phyloP scores from a whole-genome alignment of 2,888 invertebrate species.

The Holacanthella duospinosa region DNA sequence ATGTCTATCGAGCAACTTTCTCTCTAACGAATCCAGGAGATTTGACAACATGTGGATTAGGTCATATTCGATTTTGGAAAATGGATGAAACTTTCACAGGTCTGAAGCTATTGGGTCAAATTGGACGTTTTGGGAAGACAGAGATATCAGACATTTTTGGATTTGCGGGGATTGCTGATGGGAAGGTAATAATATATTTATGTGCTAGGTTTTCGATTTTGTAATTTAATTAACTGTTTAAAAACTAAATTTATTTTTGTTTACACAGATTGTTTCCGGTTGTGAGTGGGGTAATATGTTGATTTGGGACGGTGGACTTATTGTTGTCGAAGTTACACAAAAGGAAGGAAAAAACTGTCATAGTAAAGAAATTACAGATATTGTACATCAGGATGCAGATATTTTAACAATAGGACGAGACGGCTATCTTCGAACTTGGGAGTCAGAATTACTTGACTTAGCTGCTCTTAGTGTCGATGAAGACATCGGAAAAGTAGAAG shows the following conservation, averaged over 20 bases:
- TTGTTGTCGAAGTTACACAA: slow-evolving; percentile 69
- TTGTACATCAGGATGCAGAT: slow-evolving; percentile 48
- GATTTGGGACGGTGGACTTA: slow-evolving; percentile 80
- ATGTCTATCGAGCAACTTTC: slow-evolving; percentile 67
- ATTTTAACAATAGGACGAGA: slow-evolving; percentile 56
- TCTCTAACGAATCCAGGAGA: slow-evolving; percentile 69
- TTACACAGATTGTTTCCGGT: slow-evolving; percentile 64
- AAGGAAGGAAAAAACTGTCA: slow-evolving; percentile 65
- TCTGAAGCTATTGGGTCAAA: slow-evolving; percentile 71
- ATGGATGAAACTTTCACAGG: slow-evolving; percentile 85
- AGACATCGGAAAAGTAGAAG: slow-evolving; percentile 60
- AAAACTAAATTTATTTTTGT: not conserved
- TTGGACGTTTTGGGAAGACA: slow-evolving; percentile 85
- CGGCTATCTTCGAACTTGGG: slow-evolving; percentile 73
- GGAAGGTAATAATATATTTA: too few relatives aligned
- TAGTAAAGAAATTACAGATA: slow-evolving; percentile 58
- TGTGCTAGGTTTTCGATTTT: too few relatives aligned
- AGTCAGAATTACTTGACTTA: slow-evolving; percentile 80
- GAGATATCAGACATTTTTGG: slow-evolving; percentile 89
- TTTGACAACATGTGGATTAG: slow-evolving; percentile 63
- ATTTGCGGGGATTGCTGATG: too few relatives aligned
- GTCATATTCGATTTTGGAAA: slow-evolving; percentile 85
- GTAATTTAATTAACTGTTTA: too few relatives aligned
- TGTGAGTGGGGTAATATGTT: slow-evolving; percentile 85
- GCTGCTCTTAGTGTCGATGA: slow-evolving; percentile 72